phyloP scores from a whole-genome alignment of 2,113 vertebrate species.

The Vanacampus margaritifer region DNA sequence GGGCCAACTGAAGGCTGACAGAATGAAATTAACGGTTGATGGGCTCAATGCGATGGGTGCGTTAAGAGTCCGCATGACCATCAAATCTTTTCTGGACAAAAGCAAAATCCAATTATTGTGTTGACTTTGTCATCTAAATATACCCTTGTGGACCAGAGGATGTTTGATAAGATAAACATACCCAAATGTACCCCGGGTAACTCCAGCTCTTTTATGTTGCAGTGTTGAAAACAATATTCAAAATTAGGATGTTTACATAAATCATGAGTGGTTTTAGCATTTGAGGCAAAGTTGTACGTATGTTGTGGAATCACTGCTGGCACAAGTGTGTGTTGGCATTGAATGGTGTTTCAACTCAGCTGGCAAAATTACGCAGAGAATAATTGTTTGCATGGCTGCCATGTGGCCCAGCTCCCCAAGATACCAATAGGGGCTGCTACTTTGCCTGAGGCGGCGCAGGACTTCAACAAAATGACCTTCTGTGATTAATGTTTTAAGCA shows the following conservation, averaged over 20 bases:
- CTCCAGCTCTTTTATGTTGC: not conserved
- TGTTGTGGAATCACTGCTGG: constrained; percentile 22
- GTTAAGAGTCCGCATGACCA: constrained; percentile 37
- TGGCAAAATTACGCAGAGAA: constrained; percentile 46
- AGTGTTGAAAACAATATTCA: constrained; percentile 15
- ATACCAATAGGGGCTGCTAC: constrained; percentile 21
- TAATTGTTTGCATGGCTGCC: constrained; percentile 51
- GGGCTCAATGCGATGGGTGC: constrained; percentile 51
- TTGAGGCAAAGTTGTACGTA: constrained; percentile 1
- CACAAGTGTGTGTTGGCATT: constrained; percentile 24
- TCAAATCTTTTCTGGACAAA: constrained; percentile 55
- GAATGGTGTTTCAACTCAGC: constrained; percentile 15
- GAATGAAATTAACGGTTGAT: constrained; percentile 65
- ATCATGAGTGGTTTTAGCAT: constrained; percentile 7
- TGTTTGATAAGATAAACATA: constrained; percentile 38
- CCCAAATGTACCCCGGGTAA: too few species aligned
- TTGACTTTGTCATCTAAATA: constrained; percentile 60
- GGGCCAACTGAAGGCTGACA: constrained; percentile 51
- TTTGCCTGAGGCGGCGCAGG: constrained; percentile 42
- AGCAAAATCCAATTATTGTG: constrained; percentile 60
- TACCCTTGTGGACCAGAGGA: constrained; percentile 43
- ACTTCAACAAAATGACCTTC: constrained; percentile 42
- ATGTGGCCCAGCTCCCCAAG: constrained; percentile 34
- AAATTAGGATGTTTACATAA: constrained; percentile 27
- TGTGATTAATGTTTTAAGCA: constrained; percentile 54